These are phyloP conservation scores for Lypha dubia DNA, from an alignment of 2,888 invertebrate species.

Conservation along the genomic window DNA sequence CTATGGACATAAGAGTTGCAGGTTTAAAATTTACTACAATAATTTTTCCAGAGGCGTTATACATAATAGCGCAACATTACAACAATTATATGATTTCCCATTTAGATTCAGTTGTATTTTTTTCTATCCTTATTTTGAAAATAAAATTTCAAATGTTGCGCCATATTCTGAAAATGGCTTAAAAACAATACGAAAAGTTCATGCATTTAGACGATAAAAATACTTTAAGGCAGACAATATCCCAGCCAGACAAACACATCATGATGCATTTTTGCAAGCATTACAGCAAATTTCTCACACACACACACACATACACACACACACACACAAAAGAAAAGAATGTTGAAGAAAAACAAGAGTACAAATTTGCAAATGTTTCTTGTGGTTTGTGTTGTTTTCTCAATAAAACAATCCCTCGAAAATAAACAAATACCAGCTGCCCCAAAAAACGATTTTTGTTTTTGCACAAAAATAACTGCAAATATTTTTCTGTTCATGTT, in stretches of 20 bases:
- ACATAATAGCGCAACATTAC: too few relatives aligned
- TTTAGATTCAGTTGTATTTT: too few relatives aligned
- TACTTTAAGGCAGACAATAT: constrained; percentile 36
- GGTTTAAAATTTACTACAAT: too few relatives aligned
- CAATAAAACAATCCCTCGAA: constrained; percentile 40
- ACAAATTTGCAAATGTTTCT: constrained; percentile 35
- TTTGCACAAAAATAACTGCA: constrained; percentile 27
- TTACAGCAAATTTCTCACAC: not conserved
- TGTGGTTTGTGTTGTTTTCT: constrained; percentile 33
- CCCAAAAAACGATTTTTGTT: constrained; percentile 42
- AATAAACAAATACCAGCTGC: constrained; percentile 59
- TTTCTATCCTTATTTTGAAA: not conserved
- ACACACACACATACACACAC: not conserved
- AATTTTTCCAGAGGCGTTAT: too few relatives aligned
- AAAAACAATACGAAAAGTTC: constrained; percentile 8
- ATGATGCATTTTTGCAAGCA: not conserved
- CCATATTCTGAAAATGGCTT: constrained; percentile 6
- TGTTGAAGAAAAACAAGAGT: constrained; percentile 38
- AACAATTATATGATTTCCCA: too few relatives aligned
- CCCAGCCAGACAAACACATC: constrained; percentile 29
- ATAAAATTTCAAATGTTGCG: not conserved
- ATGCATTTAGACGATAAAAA: constrained; percentile 31
- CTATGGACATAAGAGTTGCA: too few relatives aligned
- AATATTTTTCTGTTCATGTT: not conserved
- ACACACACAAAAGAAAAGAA: constrained; percentile 2